These are phyloP conservation scores for Trypoxylus dichotomus DNA, from an alignment of 1,140 invertebrate species.

Conservation along the genomic window DNA sequence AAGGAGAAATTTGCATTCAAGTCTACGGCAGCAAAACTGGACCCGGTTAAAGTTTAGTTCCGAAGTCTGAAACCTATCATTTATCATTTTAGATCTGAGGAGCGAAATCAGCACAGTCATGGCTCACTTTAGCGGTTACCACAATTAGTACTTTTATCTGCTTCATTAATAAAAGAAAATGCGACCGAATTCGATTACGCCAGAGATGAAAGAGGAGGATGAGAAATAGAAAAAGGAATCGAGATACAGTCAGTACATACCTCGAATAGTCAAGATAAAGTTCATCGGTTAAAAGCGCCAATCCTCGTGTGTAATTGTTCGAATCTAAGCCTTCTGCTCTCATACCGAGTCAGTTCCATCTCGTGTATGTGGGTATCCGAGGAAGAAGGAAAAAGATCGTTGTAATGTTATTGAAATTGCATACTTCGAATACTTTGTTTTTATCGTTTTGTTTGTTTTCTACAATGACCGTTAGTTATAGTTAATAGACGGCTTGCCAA, in stretches of 20 bases:
- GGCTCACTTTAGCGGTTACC: constrained; percentile 28
- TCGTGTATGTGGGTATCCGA: neutral
- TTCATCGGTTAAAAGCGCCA: constrained; percentile 9
- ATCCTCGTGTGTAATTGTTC: constrained; percentile 14
- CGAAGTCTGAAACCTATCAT: constrained; percentile 15
- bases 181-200: constrained; percentile 11
- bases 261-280: constrained; percentile 12
- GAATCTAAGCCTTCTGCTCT: neutral
- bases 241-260: constrained; percentile 5
- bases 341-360: neutral
- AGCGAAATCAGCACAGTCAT: constrained; percentile 21
- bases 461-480: constrained; percentile 14
- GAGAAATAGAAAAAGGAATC: constrained; percentile 8
- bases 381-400: constrained; percentile 9
- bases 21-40: neutral
- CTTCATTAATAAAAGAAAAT: constrained; percentile 30
- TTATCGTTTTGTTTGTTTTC: neutral
- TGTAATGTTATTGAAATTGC: constrained; percentile 17
- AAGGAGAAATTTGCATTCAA: constrained; percentile 22
- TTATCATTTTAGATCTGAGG: constrained; percentile 29
- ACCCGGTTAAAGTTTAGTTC: constrained; percentile 23
- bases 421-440: neutral
- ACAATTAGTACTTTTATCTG: constrained; percentile 29
- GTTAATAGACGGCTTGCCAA: constrained; percentile 13
- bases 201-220: neutral